Base-by-base conservation (phyloP, 2,888 invertebrate species). In the Oligia latruncula region DNA sequence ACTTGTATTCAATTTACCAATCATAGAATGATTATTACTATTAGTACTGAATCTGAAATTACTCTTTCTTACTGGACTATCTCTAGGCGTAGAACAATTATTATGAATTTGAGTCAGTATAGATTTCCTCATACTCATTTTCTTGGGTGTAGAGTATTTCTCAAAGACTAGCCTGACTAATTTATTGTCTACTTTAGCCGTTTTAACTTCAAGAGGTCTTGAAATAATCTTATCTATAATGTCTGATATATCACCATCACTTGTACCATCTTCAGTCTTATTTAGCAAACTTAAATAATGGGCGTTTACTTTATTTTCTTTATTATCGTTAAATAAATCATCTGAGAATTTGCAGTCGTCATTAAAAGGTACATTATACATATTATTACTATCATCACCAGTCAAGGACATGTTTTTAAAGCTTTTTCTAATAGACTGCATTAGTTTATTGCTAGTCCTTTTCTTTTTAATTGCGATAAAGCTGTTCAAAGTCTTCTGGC, bases 21-120 rank as follows among this genome's bases (percentile, higher is more conserved):
- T 89, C 65, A 91, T 83, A 68, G 91, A 90, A 80, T 90, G 89
- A 81, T 91, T 90, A 9, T 91, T 91, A 82, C 89, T 90, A 85
- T 91, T 90, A 66, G 80, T 78, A 86, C 88, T 87, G 4, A 85
- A 86, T 77, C 90, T 90, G 78, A 87, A 82, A 86, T 83, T 87
- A 83, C 88, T 77, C 62, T 81, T 84, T 43, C 74, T 82, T 15
- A 78, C 29, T 13, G 95, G 95, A 88, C 95, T 96, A 29, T 90
- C 91, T 81, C 91, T 94, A 0, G 96, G 96, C 0, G 96, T 97
- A 0, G 96, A 96, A 88, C 95, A 96, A 88, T 95, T 92, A 81
- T 95, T 94, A 46, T 91, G 89, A 9, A 93, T 90, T 72, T 93
- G 89, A 65, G 82, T 89, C 43, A 93, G 84, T 68, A 92, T 81